Evolutionary conservation across 2,797 vertebrate genomes (phyloP), one percentile per base, ranked within the genome.

Genomic region (Echeneis naucrates): DNA sequence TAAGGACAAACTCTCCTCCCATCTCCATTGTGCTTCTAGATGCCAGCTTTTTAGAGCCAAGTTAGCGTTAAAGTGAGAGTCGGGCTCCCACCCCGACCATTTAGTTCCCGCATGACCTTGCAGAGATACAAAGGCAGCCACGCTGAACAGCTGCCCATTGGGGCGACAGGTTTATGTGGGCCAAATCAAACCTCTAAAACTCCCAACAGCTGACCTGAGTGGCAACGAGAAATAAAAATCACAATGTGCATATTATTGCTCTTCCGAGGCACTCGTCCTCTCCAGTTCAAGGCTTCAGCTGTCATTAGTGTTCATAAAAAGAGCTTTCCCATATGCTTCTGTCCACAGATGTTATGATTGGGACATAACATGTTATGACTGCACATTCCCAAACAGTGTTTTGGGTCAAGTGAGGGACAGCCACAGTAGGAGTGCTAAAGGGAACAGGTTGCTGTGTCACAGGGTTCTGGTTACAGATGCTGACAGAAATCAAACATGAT

Each of bases 301-400:
- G 89, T 87, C 86, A 86, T 89, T 82, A 79, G 73, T 47, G 81
- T 77, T 87, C 82, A 87, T 79, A 77, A 88, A 80, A 83, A 83
- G 78, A 90, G 77, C 86, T 77, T 87, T 92, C 83, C 90, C 91
- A 92, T 91, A 93, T 93, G 93, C 83, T 91, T 88, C 88, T 90
- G 89, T 90, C 86, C 75, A 72, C 88, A 83, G 84, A 92, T 91
- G 89, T 90, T 89, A 85, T 88, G 88, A 92, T 89, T 90, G 86
- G 88, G 77, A 86, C 80, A 58, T 89, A 92, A 92, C 87, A 80
- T 92, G 88, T 93, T 91, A 92, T 92, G 91, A 91, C 89, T 89
- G 80, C 77, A 67, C 83, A 82, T 91, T 91, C 77, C 88, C 71
- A 86, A 89, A 89, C 88, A 84, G 62, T 61, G 81, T 68, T 73